Base-by-base conservation (phyloP, 2,888 invertebrate species). In the Drosophila formosana region DNA sequence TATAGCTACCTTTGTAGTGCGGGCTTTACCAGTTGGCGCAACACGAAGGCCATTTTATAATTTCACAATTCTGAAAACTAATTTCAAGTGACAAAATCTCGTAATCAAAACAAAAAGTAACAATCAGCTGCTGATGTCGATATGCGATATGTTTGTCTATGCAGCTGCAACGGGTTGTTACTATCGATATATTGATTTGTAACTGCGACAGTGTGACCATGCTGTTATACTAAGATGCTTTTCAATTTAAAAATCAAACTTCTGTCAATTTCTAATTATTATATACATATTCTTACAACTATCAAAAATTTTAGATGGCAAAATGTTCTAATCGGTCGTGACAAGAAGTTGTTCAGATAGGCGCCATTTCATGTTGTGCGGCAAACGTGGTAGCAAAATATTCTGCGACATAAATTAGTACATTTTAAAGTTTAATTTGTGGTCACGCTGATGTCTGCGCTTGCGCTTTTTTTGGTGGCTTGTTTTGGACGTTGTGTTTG, bases 31-130 rank as follows among this genome's bases (percentile, higher is more conserved):
- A 85, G 60, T 62, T 80, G 82, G 43, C 82, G 78, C 32, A 83
- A 63, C 11, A 85, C 41, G 30, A 66, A 78, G 43, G 86, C 75
- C 82, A 83, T 83, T 11, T 13, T 9, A 9, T 18, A 49, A 52
- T 46, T 41, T 32, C 45, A 41, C 25, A 30, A 53, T 50, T 49
- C 43, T 41, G 23, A 52, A 53, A 49, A 46, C 39, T 5, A 63
- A 74, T 71, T 69, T 9, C 46, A 18, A 58, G 55, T 66, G n/a
- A 41, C 49, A 57, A 47, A 47, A 76, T 85, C 80, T 82, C 85
- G 82, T 82, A 82, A 82, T 78, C 75, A 82, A 85, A 78, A 82
- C 73, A 79, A 79, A 85, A 69, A 52, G 11, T 49, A 52, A 49
- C 58, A 43, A 76, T 68, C 83, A 83, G 81, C 83, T 83, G 83